A percentile compares a stretch with the other conserved stretches of the same genome.
Conservation (phyloP, 2,797 vertebrate genomes). For the Sardinella longiceps region DNA sequence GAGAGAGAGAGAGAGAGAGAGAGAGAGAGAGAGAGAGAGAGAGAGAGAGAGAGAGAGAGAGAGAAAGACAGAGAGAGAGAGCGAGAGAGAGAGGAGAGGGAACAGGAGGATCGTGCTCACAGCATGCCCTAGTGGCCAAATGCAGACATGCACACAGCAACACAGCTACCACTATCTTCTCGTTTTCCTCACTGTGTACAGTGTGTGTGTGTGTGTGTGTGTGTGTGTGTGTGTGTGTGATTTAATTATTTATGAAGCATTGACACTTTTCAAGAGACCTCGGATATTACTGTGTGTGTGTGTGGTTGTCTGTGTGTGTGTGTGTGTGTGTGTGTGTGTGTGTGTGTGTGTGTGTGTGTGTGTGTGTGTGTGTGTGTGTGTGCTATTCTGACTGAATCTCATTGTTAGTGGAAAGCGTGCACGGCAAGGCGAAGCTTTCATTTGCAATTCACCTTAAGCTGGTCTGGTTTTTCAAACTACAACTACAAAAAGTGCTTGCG, state of each 20-base stretch:
- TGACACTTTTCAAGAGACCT: not conserved
- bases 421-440: not conserved
- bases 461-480: not conserved
- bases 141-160: constrained; percentile 30
- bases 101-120: not conserved
- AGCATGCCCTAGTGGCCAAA: constrained; percentile 44
- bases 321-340: not conserved
- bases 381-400: not conserved
- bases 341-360: not conserved
- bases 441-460: not conserved
- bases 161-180: not conserved
- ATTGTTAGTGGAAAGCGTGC: not conserved
- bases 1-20: not conserved
- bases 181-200: not conserved
- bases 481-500: not conserved
- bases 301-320: not conserved
- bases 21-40: not conserved
- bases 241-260: not conserved
- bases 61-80: not conserved
- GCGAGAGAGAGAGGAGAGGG: not conserved
- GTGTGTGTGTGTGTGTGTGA: constrained; percentile 6
- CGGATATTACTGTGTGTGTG: not conserved
- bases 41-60: not conserved
- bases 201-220: constrained; percentile 8
- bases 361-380: not conserved